phyloP scores from a whole-genome alignment of 2,113 vertebrate genomes.

The Shinisaurus crocodilurus region DNA sequence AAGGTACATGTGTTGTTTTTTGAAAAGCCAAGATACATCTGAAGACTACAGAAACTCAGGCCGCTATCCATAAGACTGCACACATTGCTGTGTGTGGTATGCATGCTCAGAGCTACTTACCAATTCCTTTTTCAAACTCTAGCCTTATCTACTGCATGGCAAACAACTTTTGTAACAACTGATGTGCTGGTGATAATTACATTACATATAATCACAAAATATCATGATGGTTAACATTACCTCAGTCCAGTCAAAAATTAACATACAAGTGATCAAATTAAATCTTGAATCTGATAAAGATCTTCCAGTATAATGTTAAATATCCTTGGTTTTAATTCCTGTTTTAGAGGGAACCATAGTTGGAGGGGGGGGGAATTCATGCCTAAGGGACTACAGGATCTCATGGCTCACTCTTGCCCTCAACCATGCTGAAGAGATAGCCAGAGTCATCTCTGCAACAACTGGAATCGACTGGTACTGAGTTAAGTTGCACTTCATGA shows the following conservation, averaged over 20 bases:
- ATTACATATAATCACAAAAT: background rate
- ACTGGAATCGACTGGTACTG: background rate
- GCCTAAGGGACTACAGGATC: no score
- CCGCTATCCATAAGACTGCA: background rate
- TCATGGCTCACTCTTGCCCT: background rate
- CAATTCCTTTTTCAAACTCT: no score
- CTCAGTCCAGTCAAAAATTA: background rate
- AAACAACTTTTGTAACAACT: background rate
- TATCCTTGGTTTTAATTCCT: background rate
- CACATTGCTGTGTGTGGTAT: background rate
- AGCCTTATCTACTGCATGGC: background rate
- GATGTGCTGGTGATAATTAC: background rate
- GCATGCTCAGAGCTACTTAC: background rate
- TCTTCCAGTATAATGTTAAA: background rate
- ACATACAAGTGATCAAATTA: background rate
- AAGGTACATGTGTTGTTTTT: no score
- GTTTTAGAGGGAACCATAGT: background rate
- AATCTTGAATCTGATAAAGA: background rate
- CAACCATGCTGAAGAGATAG: background rate
- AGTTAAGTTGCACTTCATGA: rapidly evolving
- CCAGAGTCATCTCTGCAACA: no score
- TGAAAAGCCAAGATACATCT: background rate
- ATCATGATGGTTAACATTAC: background rate
- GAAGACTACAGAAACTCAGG: background rate
- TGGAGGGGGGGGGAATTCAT: background rate